Base-by-base conservation (phyloP, 1,140 invertebrate species). In the Drosophila arawakana region DNA sequence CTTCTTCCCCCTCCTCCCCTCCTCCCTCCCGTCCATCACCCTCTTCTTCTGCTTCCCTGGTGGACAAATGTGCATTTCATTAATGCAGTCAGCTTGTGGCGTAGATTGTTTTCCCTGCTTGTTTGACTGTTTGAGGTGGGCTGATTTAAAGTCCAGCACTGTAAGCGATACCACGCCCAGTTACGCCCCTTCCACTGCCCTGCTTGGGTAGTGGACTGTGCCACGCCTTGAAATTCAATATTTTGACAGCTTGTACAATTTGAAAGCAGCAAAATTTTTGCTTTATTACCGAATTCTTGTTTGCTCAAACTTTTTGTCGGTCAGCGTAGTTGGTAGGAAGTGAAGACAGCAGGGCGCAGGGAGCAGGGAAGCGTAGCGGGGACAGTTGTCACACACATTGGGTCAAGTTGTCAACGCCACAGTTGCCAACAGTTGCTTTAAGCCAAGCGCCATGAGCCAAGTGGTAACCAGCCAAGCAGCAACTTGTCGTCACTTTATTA, bases 401-500 rank as follows among this genome's bases (percentile, higher is more conserved):
- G 50, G 50, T 54, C 50, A 54, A 54, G 50, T 54, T 54, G 50
- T 54, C 50, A 54, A 37, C 50, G 50, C 50, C 80, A 88, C 79
- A 44, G 83, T 88, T 89, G 80, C 77, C 84, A 80, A 30, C 25
- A 50, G 77, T 58, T 73, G 55, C 57, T 37, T 39, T 59, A 52
- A 25, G 25, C 62, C 47, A 21, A 73, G 52, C 44, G 52, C 47
- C 69, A 68, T 25, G 25, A 25, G 25, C 46, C 61, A 73, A 65
- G 55, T 49, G 75, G 69, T 54, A 79, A 54, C 66, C 79, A 79
- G 52, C 72, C 79, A 73, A 66, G 57, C 44, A 79, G 79, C 70
- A 83, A 88, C 83, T 88, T 88, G 80, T 89, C 83, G 67, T 62
- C 80, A 78, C 77, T 84, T 88, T 88, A 88, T 88, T 88, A 88